Evolutionary conservation across 2,797 vertebrate species (phyloP), one percentile per base, ranked within the genome.

Genomic region (Tiaroga cobitis): DNA sequence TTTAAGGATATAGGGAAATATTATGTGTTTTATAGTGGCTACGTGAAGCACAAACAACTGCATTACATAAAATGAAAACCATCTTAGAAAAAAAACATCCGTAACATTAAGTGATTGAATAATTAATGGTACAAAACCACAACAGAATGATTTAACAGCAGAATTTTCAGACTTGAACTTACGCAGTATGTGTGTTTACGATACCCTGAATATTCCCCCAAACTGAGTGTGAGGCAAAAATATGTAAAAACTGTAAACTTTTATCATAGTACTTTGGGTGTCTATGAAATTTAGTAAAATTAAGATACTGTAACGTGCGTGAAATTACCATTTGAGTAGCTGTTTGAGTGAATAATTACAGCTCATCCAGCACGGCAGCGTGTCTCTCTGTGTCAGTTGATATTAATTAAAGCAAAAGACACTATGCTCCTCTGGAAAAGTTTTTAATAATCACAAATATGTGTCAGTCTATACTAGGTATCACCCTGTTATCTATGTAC

Each of bases 21-120:
- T 13, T n/a, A 5, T 70, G 5, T 70, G 19, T 41, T 24, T 39
- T 41, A 70, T n/a, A 10, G 34, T 70, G 16, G 63, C 63, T 29
- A 18, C 1, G 15, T 67, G 7, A 67, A 32, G 16, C 8, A 34
- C 29, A 67, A 34, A 67, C 1, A 67, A 67, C 16, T 67, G 29
- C 29, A 34, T 67, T 67, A 19, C n/a, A 63, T 63, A 26, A 29
- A 26, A 61, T 61, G 59, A 26, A 61, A 61, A 59, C 9, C 56
- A 11, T 24, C 4, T 0, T 2, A n/a, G 3, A n/a, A 59, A 5
- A 59, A 56, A 24, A 19, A 2, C 1, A n/a, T n/a, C 3, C 2
- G 1, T 56, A 9, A 56, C 54, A 4, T n/a, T n/a, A 59, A 59
- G 4, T 59, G 24, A 61, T 5, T 59, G 24, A 61, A n/a, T 59